A percentile compares a stretch with the other conserved stretches of the same genome.
Evolutionary conservation across 2,113 vertebrate species (phyloP).

Genomic region (Psettodes erumei): DNA sequence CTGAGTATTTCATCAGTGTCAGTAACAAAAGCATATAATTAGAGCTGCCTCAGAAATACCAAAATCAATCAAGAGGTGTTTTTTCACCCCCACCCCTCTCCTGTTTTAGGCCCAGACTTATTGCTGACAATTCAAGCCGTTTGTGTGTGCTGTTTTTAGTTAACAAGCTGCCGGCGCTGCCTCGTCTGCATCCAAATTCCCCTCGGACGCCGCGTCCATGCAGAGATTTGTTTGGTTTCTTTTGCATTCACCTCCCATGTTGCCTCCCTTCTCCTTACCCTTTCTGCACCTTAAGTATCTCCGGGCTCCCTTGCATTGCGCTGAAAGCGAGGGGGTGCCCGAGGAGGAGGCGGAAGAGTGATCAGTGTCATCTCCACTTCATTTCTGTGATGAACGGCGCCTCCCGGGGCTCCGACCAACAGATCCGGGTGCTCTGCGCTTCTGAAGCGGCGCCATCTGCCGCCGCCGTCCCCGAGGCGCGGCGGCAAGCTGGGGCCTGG

Average conservation of each 20-base stretch:
- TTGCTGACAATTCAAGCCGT: slow-evolving; percentile 38
- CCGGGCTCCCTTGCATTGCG: slow-evolving; percentile 6
- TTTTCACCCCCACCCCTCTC: neutral
- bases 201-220: neutral
- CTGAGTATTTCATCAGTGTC: slow-evolving; percentile 72
- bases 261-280: neutral
- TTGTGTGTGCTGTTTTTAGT: slow-evolving; percentile 47
- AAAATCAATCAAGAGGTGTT: slow-evolving; percentile 66
- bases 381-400: slow-evolving; percentile 69
- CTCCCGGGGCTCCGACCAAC: slow-evolving; percentile 60
- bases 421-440: slow-evolving; percentile 60
- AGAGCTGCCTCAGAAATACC: slow-evolving; percentile 64
- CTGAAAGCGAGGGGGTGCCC: slow-evolving; percentile 16
- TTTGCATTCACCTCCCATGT: slow-evolving; percentile 37
- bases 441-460: slow-evolving; percentile 75
- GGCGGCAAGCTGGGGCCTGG: slow-evolving; percentile 52
- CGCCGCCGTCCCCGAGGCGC: slow-evolving; percentile 57
- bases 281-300: slow-evolving; percentile 33
- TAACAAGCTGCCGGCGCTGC: slow-evolving; percentile 42
- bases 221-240: slow-evolving; percentile 4
- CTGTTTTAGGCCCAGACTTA: neutral
- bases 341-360: slow-evolving; percentile 50
- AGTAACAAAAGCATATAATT: slow-evolving; percentile 72
- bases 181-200: slow-evolving; percentile 43
- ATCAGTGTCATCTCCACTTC: slow-evolving; percentile 73